Base-by-base conservation (phyloP, 30 jellyfish, hydroid and myxozoan genomes). In the Cassiopea xamachana region DNA sequence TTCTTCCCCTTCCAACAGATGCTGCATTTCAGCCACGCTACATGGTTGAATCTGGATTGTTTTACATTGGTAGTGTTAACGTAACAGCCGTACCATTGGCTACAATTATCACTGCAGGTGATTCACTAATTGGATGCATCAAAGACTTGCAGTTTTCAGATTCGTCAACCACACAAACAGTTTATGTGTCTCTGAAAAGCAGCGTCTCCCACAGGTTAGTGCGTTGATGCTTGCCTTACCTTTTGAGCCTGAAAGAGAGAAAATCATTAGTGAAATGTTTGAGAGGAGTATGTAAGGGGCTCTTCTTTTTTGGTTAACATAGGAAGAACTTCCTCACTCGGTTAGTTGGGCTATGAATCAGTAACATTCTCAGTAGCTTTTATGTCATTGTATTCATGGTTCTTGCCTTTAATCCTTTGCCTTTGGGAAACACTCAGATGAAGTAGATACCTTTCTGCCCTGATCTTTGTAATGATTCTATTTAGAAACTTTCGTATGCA, bases 91-190 rank as follows among this genome's bases (percentile, higher is more conserved):
- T 62, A 1, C 15, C 77, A 2, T 39, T 69, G 2, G 48, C 44
- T 9, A 14, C 69, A 1, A 46, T 74, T 18, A 55, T 46, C 69
- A 59, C 1, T 7, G 19, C 60, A n/a, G 70, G 79, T 46, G 50
- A 19, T 0, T 88, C 95, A 0, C 18, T 88, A 19, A 48, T 88
- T 59, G 95, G 90, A 39, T 88, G 95, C 82, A 79, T 88, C 70
- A 88, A 88, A 70, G 95, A 88, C 59, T 77, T 88, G 8, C 81
- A 82, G 69, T 88, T 88, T 73, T 77, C 95, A 1, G 95, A 88
- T 64, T 79, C 90, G 58, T 44, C 75, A 45, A 17, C 87, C 43
- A 45, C 73, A 17, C 73, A 46, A 51, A 88, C 58, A 48, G 46
- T 17, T 1, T 79, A 79, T 50, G 48, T 88, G 48, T 64, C 81